Conservation (phyloP, 1,140 invertebrate species). For the Adelges cooleyi region DNA sequence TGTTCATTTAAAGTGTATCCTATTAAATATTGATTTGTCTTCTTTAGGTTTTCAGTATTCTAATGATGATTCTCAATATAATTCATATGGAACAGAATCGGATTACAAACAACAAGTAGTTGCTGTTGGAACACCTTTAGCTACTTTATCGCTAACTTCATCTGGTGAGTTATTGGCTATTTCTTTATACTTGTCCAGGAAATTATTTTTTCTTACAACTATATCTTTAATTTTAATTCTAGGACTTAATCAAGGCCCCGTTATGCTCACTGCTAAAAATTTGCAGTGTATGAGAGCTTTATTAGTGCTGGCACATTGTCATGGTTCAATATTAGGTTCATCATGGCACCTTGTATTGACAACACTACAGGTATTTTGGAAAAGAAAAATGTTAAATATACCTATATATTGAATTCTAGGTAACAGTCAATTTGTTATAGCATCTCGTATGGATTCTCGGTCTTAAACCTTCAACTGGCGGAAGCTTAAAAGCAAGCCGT, state of each 20-base stretch:
- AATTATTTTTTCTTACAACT: background rate
- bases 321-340: conserved; percentile 81
- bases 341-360: conserved; percentile 94
- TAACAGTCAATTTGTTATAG: conserved; percentile 39
- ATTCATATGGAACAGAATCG: conserved; percentile 38
- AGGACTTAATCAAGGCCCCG: conserved; percentile 79
- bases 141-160: conserved; percentile 42
- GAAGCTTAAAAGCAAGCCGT: conserved; percentile 71
- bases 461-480: conserved; percentile 83
- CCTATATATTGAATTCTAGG: no score
- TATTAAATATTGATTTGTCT: conserved; percentile 1
- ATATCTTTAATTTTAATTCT: conserved; percentile 27
- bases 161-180: background rate
- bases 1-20: background rate
- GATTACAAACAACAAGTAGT: conserved; percentile 73
- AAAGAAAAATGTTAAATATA: no score
- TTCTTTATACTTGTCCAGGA: background rate
- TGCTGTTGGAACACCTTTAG: conserved; percentile 81
- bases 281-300: conserved; percentile 89
- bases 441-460: conserved; percentile 98
- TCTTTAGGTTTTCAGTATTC: conserved; percentile 37
- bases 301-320: conserved; percentile 75
- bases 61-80: conserved; percentile 1
- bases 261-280: conserved; percentile 96
- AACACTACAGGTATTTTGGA: conserved; percentile 71